A percentile compares a stretch with the other conserved stretches of the same genome.
These are phyloP conservation scores for Coreoperca whiteheadi DNA, from an alignment of 2,113 vertebrate genomes.

Conservation along the genomic window DNA sequence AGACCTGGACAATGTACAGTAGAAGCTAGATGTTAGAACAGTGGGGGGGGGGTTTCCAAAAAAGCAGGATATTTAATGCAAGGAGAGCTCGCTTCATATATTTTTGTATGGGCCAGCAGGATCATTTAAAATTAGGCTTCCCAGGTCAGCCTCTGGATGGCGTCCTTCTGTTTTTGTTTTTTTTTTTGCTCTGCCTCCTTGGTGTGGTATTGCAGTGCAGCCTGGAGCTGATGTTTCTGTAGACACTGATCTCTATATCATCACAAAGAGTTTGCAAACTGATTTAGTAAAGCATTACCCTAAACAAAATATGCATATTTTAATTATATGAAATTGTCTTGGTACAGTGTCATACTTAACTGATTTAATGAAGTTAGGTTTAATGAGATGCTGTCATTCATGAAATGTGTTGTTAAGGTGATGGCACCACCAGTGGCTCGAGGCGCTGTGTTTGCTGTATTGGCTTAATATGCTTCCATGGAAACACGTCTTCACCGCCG, in stretches of 20 bases:
- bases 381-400: conserved; percentile 4
- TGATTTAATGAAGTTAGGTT: neutral
- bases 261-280: neutral
- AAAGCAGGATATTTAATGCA: neutral
- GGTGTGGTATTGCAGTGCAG: conserved; percentile 67
- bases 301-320: neutral
- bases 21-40: neutral
- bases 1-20: conserved; percentile 27
- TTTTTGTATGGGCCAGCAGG: neutral
- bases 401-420: conserved; percentile 26
- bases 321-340: neutral
- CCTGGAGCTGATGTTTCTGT: conserved; percentile 40
- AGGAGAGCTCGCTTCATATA: neutral
- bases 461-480: conserved; percentile 29
- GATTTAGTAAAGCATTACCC: neutral
- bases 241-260: neutral
- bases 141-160: conserved; percentile 56
- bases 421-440: neutral
- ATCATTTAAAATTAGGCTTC: neutral
- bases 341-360: neutral
- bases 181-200: conserved; percentile 26
- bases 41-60: too few species aligned
- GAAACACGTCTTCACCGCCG: conserved; percentile 22
- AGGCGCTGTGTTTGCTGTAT: conserved; percentile 14
- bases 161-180: conserved; percentile 13